Percentiles rank a stretch among this genome's conserved stretches.
Conservation (phyloP, 2,797 vertebrate genomes). For the Pelobates cultripes region DNA sequence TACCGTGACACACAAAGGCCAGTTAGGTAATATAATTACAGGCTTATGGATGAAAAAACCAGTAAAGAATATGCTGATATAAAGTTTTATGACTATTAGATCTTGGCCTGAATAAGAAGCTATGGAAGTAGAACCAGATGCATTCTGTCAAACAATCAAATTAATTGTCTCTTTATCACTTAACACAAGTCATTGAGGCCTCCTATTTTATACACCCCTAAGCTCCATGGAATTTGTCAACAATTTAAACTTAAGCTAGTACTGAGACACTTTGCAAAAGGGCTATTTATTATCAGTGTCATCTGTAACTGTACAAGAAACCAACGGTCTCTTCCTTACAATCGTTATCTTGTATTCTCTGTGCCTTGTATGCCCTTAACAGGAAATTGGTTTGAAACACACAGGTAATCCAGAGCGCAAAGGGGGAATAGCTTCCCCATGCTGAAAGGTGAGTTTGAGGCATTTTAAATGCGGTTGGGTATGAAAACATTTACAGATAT, state of each 20-base stretch:
- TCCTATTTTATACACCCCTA: not conserved
- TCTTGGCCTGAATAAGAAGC: conserved; percentile 2
- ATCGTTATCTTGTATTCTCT: too few species aligned
- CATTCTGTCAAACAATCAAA: conserved; percentile 37
- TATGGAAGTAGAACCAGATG: conserved; percentile 32
- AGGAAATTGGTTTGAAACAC: too few species aligned
- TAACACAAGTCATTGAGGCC: not conserved
- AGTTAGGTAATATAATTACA: conserved; percentile 45
- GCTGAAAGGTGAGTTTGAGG: too few species aligned
- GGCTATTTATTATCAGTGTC: too few species aligned
- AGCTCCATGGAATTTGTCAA: not conserved
- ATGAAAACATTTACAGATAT: too few species aligned
- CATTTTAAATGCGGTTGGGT: too few species aligned
- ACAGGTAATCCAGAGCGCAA: too few species aligned
- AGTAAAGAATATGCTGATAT: conserved; percentile 36
- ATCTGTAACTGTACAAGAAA: too few species aligned
- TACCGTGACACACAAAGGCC: conserved; percentile 36
- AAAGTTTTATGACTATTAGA: conserved; percentile 46
- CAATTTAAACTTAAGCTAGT: not conserved
- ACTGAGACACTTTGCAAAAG: too few species aligned
- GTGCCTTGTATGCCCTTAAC: too few species aligned
- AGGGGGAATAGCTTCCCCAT: too few species aligned
- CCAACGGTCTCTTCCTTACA: too few species aligned
- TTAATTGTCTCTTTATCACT: conserved; percentile 26
- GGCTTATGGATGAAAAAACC: conserved; percentile 41